These are phyloP conservation scores for Hycleus cichorii DNA, from an alignment of 1,140 invertebrate species.

Conservation along the genomic window DNA sequence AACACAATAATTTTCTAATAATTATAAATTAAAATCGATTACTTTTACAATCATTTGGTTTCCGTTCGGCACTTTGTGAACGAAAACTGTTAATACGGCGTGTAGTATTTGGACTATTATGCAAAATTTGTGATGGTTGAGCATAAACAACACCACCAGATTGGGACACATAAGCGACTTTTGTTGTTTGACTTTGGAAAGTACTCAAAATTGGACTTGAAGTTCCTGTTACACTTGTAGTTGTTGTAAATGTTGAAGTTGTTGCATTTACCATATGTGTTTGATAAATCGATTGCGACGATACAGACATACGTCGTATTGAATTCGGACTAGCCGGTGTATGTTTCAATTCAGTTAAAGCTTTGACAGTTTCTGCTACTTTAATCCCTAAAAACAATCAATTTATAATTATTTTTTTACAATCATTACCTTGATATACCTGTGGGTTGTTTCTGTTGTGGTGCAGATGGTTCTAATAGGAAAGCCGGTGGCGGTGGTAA, in stretches of 20 bases:
- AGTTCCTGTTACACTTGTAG: constrained; percentile 31
- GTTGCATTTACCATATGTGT: constrained; percentile 3
- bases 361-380: constrained; percentile 82
- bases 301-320: constrained; percentile 50
- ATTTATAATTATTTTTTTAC: background rate
- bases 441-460: constrained; percentile 12
- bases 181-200: constrained; percentile 45
- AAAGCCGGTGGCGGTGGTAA: constrained; percentile 80
- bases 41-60: constrained; percentile 31
- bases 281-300: constrained; percentile 33
- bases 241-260: constrained; percentile 14
- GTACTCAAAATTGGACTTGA: constrained; percentile 42
- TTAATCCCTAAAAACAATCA: constrained; percentile 43
- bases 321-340: constrained; percentile 77
- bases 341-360: constrained; percentile 74
- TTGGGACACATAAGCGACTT: constrained; percentile 40
- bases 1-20: background rate
- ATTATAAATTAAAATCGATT: background rate
- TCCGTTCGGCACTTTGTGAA: constrained; percentile 50
- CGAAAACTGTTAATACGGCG: constrained; percentile 41
- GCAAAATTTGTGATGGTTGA: constrained; percentile 44
- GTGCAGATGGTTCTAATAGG: constrained; percentile 53
- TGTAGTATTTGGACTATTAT: constrained; percentile 44
- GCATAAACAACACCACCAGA: constrained; percentile 45
- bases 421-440: background rate